Evolutionary conservation across 2,888 invertebrate species (phyloP).

Genomic region (Herminia tarsipennalis): DNA sequence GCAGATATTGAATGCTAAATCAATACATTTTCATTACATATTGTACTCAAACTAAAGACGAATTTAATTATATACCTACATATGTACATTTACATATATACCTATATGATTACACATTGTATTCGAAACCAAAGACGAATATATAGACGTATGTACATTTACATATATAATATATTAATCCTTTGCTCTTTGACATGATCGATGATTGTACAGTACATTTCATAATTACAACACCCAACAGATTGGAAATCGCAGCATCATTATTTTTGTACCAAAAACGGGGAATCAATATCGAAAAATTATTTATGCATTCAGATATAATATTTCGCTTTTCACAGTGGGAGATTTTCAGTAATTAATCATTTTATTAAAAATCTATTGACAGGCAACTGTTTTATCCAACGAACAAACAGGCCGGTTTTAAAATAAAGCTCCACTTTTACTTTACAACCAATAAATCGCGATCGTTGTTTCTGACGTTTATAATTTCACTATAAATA

Average conservation of each 20-base stretch:
- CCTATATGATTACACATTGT: too few relatives aligned
- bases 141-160: too few relatives aligned
- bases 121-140: too few relatives aligned
- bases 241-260: background rate
- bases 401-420: slow-evolving; percentile 14
- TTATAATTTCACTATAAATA: slow-evolving; percentile 13
- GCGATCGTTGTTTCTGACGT: slow-evolving; percentile 1
- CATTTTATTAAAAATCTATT: slow-evolving; percentile 34
- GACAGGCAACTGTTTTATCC: slow-evolving; percentile 20
- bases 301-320: slow-evolving; percentile 1
- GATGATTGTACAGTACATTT: background rate
- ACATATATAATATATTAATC: too few relatives aligned
- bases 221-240: background rate
- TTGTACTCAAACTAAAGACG: too few relatives aligned
- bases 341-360: slow-evolving; percentile 20
- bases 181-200: background rate
- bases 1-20: too few relatives aligned
- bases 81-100: too few relatives aligned
- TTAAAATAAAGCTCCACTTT: slow-evolving; percentile 17
- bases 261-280: slow-evolving; percentile 1
- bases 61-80: too few relatives aligned
- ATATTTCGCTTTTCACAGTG: slow-evolving; percentile 14
- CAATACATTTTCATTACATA: too few relatives aligned
- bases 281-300: background rate
- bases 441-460: slow-evolving; percentile 4